Evolutionary conservation across 1,140 invertebrate genomes (phyloP).

Genomic region (Drosophila bipectinata): DNA sequence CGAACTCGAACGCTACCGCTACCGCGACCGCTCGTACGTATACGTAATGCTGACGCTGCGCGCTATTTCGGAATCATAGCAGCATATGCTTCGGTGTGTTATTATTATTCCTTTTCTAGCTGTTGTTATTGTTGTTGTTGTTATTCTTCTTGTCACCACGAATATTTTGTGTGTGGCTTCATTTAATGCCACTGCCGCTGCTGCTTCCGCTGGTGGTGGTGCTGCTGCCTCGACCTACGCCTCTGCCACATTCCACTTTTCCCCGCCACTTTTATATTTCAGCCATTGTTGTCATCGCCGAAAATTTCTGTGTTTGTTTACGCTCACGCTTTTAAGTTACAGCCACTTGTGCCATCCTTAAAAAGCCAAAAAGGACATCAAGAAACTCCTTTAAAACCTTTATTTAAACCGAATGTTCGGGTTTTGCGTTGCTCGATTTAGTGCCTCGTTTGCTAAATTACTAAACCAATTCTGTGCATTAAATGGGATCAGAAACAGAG

Average conservation of each 20-base stretch:
- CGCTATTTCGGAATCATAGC: conserved; percentile 53
- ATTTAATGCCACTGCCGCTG: conserved; percentile 40
- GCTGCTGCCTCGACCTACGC: conserved; percentile 1
- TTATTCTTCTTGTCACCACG: conserved; percentile 42
- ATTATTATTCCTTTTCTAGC: not conserved
- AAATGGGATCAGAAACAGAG: conserved; percentile 39
- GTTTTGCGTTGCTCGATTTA: conserved; percentile 13
- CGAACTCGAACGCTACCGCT: conserved; percentile 2
- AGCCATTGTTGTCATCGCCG: conserved; percentile 18
- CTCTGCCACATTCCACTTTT: not conserved
- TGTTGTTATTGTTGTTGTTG: conserved; percentile 7
- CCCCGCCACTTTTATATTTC: conserved; percentile 13
- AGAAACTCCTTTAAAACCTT: no score
- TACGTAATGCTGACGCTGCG: conserved; percentile 51
- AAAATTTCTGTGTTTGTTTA: conserved; percentile 51
- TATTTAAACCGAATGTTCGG: no score
- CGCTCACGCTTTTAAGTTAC: conserved; percentile 38
- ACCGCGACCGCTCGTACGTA: conserved; percentile 38
- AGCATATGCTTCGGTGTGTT: conserved; percentile 47
- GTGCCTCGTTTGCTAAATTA: conserved; percentile 30
- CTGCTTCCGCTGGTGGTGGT: conserved; percentile 21
- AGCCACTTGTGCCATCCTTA: conserved; percentile 29
- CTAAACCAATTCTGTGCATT: conserved; percentile 45
- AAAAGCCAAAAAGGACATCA: conserved; percentile 3
- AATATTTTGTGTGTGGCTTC: conserved; percentile 54